Base-by-base conservation (phyloP, 2,797 vertebrate species). In the Oophaga sylvatica region DNA sequence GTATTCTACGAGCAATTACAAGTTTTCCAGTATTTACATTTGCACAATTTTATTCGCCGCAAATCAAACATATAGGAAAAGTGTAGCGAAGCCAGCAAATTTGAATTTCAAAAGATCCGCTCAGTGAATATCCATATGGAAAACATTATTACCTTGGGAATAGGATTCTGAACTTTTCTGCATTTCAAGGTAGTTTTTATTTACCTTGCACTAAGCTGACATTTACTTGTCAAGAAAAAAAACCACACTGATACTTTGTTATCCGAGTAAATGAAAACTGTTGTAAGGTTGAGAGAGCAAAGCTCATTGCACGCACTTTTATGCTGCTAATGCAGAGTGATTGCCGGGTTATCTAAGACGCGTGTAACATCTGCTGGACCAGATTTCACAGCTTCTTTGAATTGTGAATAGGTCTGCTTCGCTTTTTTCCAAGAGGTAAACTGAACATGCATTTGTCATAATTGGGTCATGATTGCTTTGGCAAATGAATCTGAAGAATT, bases 351-450 rank as follows among this genome's bases (percentile, higher is more conserved):
- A 87, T 83, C 87, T 79, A 41, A 79, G 81, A 70, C 31, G 78
- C 59, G 26, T 62, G 73, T 79, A 87, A 79, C 87, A 87, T 87
- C 87, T 87, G 87, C 83, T 79, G 78, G 87, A 71, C 87, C 87
- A 84, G 87, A 84, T 87, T 87, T 78, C 80, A n/a, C 86, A 76
- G 80, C 41, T 87, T 71, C 68, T 77, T 78, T 83, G 75, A 53
- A 78, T 70, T 71, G 78, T 56, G 63, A 76, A 76, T 83, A 83
- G 86, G 80, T 84, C 87, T 84, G 81, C 75, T 83, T 84, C 67
- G 31, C 80, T 76, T 82, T 53, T 41, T 81, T 76, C 45, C 86
- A 56, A 76, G 57, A 81, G 19, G 65, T 56, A 53, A 45, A 81
- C 57, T 9, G 41, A 86, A 73, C 56, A 80, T 48, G 53, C 59